Base-by-base conservation (phyloP, 2,113 vertebrate species). In the Anthoscopus minutus region DNA sequence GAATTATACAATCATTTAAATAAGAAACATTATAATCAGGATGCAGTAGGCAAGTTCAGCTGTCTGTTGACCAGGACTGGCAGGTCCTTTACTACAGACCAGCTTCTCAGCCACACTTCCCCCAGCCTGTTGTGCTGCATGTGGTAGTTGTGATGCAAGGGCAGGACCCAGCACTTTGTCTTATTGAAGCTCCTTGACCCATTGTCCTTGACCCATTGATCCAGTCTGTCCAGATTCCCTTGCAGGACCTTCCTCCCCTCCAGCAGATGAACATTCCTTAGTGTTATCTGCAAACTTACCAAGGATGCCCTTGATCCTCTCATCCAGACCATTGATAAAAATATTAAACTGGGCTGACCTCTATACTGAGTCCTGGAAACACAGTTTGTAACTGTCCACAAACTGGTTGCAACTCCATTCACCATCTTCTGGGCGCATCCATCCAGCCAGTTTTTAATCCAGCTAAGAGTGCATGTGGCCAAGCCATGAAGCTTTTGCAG, bases 141-240 rank as follows among this genome's bases (percentile, higher is more conserved):
- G 21, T 0, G 0, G 30, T 14, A 31, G 10, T 28, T 79, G 10
- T 13, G 53, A 35, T 0, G 0, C 17, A 72, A 45, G n/a, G 31
- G 21, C 22, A 48, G 79, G 35, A 70, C 27, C 25, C 0, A 1
- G 47, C 9, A 40, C 40, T 61, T 47, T 5, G 3, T 9, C 38
- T 66, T 54, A 44, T 66, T 42, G 28, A 67, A 28, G 15, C 13
- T 73, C 4, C 3, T 24, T n/a, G n/a, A n/a, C 33, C 0, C 0
- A 14, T 27, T 53, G n/a, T 30, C n/a, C 31, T 66, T 47, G 22
- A 38, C 21, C 33, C 38, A 31, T 16, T 58, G 53, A 23, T 33
- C 8, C n/a, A 66, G 12, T 30, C 25, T 58, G 25, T 14, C 45
- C n/a, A 79, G 12, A 80, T 35, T 25, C 9, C 13, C 13, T 53